Evolutionary conservation across 2,113 vertebrate genomes (phyloP).

Genomic region (Corvus cornix): DNA sequence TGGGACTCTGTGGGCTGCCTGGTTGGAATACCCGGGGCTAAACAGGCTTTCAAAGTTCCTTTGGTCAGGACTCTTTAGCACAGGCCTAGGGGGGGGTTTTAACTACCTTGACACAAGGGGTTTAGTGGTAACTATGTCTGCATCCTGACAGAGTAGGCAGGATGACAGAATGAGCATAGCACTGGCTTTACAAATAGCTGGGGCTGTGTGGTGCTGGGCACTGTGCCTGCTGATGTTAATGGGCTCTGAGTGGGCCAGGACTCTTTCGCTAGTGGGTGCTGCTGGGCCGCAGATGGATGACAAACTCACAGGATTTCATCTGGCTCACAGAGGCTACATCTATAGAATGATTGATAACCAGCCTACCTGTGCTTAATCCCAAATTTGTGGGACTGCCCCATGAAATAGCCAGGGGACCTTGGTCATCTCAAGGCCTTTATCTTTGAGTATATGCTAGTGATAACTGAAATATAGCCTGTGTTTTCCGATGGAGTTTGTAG

Average conservation of each 20-base stretch:
- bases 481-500: background rate
- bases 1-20: background rate
- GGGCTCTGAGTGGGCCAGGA: background rate
- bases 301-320: background rate
- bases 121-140: background rate
- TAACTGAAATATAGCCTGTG: background rate
- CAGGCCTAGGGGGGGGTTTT: background rate
- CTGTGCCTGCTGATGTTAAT: background rate
- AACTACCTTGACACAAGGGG: background rate
- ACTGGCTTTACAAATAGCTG: background rate
- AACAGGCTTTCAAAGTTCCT: background rate
- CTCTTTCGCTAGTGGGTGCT: background rate
- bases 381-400: background rate
- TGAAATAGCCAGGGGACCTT: background rate
- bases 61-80: background rate
- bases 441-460: background rate
- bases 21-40: background rate
- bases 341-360: background rate
- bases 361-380: background rate
- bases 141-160: background rate
- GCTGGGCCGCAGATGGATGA: background rate
- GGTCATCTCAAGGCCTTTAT: background rate
- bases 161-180: background rate
- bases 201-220: rapidly evolving
- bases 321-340: background rate